Percentiles rank a stretch among this genome's conserved stretches.
Conservation (phyloP, 2,113 vertebrate species). For the Rhinogobius similis region DNA sequence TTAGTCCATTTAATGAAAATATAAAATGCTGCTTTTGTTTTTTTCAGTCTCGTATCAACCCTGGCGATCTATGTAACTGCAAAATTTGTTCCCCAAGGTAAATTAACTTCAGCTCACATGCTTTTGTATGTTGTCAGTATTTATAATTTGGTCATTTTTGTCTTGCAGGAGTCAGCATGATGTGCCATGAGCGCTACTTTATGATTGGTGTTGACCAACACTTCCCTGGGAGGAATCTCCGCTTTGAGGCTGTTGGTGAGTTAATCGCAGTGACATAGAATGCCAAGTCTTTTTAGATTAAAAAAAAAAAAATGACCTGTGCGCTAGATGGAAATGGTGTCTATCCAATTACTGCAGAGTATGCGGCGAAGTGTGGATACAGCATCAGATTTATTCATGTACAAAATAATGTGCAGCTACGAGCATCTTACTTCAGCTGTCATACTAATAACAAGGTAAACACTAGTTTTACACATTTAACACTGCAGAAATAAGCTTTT, state of each 20-base stretch:
- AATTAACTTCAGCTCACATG: background rate
- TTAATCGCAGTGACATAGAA: background rate
- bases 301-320: background rate
- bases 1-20: too few relatives aligned
- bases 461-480: background rate
- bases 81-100: slow-evolving; percentile 14
- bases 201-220: slow-evolving; percentile 34
- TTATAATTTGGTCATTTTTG: background rate
- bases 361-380: slow-evolving; percentile 69
- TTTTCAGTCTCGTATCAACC: slow-evolving; percentile 38
- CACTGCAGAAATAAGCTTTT: background rate
- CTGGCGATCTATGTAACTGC: slow-evolving; percentile 14
- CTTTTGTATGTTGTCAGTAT: background rate
- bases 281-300: too few relatives aligned
- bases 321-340: slow-evolving; percentile 44
- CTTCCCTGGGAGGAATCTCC: slow-evolving; percentile 26
- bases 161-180: slow-evolving; percentile 24
- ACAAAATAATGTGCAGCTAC: slow-evolving; percentile 28
- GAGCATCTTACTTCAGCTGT: slow-evolving; percentile 75
- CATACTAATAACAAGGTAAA: slow-evolving; percentile 59
- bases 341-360: slow-evolving; percentile 45
- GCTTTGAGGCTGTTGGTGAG: slow-evolving; percentile 62
- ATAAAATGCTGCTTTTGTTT: background rate
- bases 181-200: slow-evolving; percentile 47
- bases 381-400: slow-evolving; percentile 23